phyloP scores from a whole-genome alignment of 2,888 invertebrate species.

The Ypsolopha scabrella region DNA sequence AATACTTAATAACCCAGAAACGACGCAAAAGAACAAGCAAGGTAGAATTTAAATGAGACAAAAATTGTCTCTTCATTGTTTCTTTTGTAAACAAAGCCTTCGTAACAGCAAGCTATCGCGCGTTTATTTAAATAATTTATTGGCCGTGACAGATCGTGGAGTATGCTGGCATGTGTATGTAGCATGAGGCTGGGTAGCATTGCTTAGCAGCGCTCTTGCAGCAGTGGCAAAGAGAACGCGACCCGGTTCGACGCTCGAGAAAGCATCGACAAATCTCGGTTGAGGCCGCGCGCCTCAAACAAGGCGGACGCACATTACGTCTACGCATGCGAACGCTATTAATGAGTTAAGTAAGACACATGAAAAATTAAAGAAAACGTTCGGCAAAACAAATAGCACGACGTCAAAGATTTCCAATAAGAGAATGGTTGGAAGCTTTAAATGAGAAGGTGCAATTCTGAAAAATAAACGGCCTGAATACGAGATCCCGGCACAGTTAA shows the following conservation, averaged over 20 bases:
- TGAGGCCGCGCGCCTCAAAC: slow-evolving; percentile 52
- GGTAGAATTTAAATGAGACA: no score
- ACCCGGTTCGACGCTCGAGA: slow-evolving; percentile 67
- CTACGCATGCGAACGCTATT: slow-evolving; percentile 36
- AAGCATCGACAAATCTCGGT: slow-evolving; percentile 70
- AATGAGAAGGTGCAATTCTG: not conserved
- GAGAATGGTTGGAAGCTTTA: not conserved
- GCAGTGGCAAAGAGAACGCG: slow-evolving; percentile 58
- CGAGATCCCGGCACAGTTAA: not conserved
- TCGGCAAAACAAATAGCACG: not conserved
- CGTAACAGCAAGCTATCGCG: not conserved
- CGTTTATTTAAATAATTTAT: slow-evolving; percentile 27
- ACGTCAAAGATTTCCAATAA: not conserved
- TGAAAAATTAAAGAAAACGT: slow-evolving; percentile 21
- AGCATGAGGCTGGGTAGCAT: slow-evolving; percentile 12
- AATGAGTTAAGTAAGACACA: slow-evolving; percentile 26
- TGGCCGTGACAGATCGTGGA: slow-evolving; percentile 39
- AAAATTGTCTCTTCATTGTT: not conserved
- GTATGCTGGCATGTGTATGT: slow-evolving; percentile 26
- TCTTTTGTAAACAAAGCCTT: not conserved
- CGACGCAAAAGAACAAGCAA: no score
- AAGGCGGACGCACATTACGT: slow-evolving; percentile 54
- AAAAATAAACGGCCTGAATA: not conserved
- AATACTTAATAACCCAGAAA: no score
- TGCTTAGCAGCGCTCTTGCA: not conserved